Evolutionary conservation across 2,113 vertebrate genomes (phyloP).

Genomic region (Meleagris gallopavo): DNA sequence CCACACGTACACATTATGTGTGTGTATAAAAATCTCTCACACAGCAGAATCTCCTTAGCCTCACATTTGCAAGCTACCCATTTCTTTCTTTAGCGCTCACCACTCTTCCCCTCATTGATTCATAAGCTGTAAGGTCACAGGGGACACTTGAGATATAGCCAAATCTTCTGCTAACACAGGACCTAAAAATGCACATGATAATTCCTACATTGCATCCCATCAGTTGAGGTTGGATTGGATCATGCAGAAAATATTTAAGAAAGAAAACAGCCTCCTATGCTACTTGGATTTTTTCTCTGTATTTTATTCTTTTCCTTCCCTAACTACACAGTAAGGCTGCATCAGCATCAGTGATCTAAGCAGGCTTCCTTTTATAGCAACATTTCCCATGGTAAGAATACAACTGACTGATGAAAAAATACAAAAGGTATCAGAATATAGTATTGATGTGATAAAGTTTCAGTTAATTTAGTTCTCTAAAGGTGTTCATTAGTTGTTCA

Average conservation of each 20-base stretch:
- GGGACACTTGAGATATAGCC: not conserved
- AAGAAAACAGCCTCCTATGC: not conserved
- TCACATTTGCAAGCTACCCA: not conserved
- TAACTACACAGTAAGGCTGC: not conserved
- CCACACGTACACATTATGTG: not conserved
- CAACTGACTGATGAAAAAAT: not conserved
- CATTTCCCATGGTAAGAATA: not conserved
- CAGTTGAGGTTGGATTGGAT: not conserved
- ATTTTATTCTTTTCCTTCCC: not conserved
- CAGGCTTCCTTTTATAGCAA: not conserved
- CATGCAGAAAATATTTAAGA: not conserved
- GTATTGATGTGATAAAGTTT: not conserved
- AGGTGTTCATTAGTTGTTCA: not conserved
- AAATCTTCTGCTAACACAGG: not conserved
- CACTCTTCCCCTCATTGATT: not conserved
- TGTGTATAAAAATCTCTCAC: constrained; percentile 29
- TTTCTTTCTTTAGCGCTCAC: not conserved
- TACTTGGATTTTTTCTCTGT: not conserved
- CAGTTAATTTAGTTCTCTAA: not conserved
- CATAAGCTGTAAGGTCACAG: not conserved
- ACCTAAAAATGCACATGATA: not conserved
- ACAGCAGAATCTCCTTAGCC: constrained; percentile 26
- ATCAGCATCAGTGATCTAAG: not conserved
- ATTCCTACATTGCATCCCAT: not conserved
- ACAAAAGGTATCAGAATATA: not conserved